These are phyloP conservation scores for Chlorops oryzae DNA, from an alignment of 1,140 invertebrate species.

Conservation along the genomic window DNA sequence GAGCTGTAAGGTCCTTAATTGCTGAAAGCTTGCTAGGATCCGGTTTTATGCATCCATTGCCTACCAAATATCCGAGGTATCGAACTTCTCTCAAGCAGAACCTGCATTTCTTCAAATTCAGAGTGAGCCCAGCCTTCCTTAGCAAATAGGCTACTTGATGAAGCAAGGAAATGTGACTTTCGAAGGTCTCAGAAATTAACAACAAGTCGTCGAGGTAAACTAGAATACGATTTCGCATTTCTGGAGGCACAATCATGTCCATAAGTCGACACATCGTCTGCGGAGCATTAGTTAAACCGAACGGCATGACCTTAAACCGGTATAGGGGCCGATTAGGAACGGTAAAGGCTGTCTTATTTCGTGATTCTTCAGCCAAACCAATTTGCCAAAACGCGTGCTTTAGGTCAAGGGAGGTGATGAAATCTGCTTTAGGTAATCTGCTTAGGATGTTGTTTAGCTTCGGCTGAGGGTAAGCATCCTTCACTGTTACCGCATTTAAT, in stretches of 20 bases:
- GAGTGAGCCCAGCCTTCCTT: not conserved
- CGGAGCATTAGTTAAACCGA: no score
- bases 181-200: not conserved
- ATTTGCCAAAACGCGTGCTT: no score
- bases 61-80: no score
- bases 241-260: not conserved
- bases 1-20: no score
- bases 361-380: not conserved
- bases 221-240: not conserved
- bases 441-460: not conserved
- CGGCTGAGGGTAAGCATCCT: no score
- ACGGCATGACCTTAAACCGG: no score
- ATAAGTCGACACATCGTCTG: no score
- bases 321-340: no score
- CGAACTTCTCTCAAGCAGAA: not conserved
- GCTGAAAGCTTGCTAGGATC: slow-evolving; percentile 5
- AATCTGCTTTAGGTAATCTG: no score
- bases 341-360: no score
- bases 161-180: not conserved
- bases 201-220: not conserved
- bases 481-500: slow-evolving; percentile 27
- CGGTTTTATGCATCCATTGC: no score
- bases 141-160: not conserved
- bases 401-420: no score
- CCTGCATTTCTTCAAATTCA: not conserved